Evolutionary conservation across 2,113 vertebrate genomes (phyloP).

Genomic region (Anoplopoma fimbria): DNA sequence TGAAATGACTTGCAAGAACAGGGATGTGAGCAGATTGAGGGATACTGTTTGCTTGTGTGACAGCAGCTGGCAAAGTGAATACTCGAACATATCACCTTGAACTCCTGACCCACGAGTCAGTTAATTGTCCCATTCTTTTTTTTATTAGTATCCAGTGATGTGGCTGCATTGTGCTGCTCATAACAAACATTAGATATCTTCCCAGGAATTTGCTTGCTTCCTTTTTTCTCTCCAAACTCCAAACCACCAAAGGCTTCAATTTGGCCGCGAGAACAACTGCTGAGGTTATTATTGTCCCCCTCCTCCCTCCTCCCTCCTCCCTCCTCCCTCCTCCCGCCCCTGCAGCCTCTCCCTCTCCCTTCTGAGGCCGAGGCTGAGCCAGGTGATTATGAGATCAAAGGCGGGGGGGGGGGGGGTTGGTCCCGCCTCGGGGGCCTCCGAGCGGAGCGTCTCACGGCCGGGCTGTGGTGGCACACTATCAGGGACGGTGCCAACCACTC

Average conservation of each 20-base stretch:
- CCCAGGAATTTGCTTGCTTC: not conserved
- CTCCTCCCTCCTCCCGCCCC: constrained; percentile 24
- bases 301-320: constrained; percentile 25
- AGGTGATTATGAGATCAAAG: constrained; percentile 76
- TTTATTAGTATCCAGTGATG: not conserved
- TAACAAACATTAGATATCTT: not conserved
- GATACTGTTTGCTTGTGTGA: not conserved
- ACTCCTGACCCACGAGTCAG: not conserved
- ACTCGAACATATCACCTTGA: not conserved
- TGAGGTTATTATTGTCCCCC: constrained; percentile 32
- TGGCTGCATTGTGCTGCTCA: not conserved
- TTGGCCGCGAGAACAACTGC: constrained; percentile 27
- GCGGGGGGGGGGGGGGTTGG: constrained; percentile 39
- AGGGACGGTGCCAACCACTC: constrained; percentile 3
- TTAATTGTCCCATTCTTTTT: not conserved
- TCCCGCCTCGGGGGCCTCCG: constrained; percentile 27
- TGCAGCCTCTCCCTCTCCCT: constrained; percentile 38
- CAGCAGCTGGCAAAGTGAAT: not conserved
- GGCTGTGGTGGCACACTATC: not conserved
- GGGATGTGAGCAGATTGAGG: not conserved
- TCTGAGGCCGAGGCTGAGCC: constrained; percentile 26
- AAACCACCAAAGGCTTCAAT: constrained; percentile 16
- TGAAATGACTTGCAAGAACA: not conserved
- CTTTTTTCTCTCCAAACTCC: not conserved
- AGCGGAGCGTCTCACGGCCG: constrained; percentile 15